A percentile compares a stretch with the other conserved stretches of the same genome.
Conservation (phyloP, 2,797 vertebrate genomes). For the Menidia menidia region DNA sequence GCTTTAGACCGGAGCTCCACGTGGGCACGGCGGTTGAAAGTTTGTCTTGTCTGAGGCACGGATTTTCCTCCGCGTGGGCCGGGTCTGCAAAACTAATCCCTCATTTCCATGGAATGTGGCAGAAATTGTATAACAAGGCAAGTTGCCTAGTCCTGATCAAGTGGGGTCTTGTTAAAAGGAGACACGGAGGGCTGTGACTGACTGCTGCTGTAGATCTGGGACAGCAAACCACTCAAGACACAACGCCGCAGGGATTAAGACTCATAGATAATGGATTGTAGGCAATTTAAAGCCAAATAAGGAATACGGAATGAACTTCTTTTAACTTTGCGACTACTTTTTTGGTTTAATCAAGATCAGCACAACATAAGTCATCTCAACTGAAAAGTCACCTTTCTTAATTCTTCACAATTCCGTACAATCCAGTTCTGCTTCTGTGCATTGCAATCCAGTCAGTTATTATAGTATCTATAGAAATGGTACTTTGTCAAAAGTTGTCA, state of each 20-base stretch:
- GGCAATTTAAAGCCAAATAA: slow-evolving; percentile 35
- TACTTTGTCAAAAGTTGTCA: too few relatives aligned
- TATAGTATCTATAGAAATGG: too few relatives aligned
- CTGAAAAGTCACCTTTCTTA: not conserved
- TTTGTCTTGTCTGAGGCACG: slow-evolving; percentile 49
- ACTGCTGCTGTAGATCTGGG: slow-evolving; percentile 50
- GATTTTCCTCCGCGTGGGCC: slow-evolving; percentile 52
- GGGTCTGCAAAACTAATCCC: slow-evolving; percentile 43
- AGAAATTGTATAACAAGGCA: slow-evolving; percentile 19
- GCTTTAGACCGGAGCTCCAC: slow-evolving; percentile 53
- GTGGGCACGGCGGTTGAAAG: slow-evolving; percentile 62
- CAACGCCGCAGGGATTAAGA: slow-evolving; percentile 24
- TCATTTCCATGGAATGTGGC: slow-evolving; percentile 41
- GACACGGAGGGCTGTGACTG: slow-evolving; percentile 10
- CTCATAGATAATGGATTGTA: slow-evolving; percentile 36
- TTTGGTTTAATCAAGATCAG: slow-evolving; percentile 1
- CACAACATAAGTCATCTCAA: not conserved
- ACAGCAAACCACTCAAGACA: slow-evolving; percentile 51
- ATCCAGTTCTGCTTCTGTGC: too few relatives aligned
- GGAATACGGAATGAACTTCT: slow-evolving; percentile 21
- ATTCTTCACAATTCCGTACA: not conserved
- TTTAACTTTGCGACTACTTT: slow-evolving; percentile 9
- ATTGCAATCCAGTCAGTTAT: too few relatives aligned
- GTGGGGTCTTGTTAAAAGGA: not conserved
- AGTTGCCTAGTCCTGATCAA: not conserved